Evolutionary conservation across 2,888 invertebrate species (phyloP).

Genomic region (Rotaria socialis): DNA sequence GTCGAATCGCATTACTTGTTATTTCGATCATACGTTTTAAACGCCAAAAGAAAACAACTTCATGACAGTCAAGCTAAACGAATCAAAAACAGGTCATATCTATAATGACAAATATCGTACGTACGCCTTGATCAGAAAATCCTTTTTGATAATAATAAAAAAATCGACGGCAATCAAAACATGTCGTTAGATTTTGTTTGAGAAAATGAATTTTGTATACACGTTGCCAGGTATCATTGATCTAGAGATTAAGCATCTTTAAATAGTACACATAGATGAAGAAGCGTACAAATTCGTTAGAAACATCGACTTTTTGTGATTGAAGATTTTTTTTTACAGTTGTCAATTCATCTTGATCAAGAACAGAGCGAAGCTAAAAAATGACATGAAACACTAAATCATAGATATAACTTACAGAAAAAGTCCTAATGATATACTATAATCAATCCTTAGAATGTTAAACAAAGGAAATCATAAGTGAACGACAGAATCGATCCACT

Average conservation of each 20-base stretch:
- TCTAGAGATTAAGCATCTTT: slow-evolving; percentile 51
- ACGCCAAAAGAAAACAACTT: slow-evolving; percentile 93
- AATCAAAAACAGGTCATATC: no score
- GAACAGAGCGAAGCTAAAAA: slow-evolving; percentile 49
- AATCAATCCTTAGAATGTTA: no score
- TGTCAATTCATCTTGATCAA: slow-evolving; percentile 77
- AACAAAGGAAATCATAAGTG: no score
- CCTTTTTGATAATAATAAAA: slow-evolving; percentile 86
- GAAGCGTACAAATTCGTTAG: slow-evolving; percentile 66
- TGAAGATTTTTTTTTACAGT: slow-evolving; percentile 85
- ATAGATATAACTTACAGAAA: no score
- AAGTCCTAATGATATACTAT: no score
- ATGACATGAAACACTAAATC: background rate
- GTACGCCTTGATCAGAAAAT: slow-evolving; percentile 60
- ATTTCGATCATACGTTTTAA: slow-evolving; percentile 89
- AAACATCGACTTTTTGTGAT: slow-evolving; percentile 71
- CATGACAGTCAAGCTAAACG: slow-evolving; percentile 70
- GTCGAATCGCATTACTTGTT: slow-evolving; percentile 87
- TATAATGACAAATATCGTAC: slow-evolving; percentile 33
- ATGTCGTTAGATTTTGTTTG: slow-evolving; percentile 72
- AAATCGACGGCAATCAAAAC: slow-evolving; percentile 82
- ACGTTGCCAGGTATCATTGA: slow-evolving; percentile 69
- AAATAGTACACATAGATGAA: background rate
- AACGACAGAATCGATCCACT: no score
- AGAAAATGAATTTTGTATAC: slow-evolving; percentile 80